These are phyloP conservation scores for Dipus sagitta DNA, from an alignment of 2,797 vertebrate genomes.

Conservation along the genomic window DNA sequence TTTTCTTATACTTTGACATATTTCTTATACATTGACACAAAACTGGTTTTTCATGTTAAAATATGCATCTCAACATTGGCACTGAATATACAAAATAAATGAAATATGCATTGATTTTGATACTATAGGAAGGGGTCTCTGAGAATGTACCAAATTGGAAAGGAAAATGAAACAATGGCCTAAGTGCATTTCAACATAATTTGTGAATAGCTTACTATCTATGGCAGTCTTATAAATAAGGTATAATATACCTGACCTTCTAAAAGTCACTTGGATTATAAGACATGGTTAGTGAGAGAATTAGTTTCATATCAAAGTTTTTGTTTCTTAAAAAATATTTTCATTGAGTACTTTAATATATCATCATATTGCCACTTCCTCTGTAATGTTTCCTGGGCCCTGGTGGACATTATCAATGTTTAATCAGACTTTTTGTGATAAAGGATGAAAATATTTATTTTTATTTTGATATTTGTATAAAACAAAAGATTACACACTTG, in stretches of 20 bases:
- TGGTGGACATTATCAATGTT: too few species aligned
- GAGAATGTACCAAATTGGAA: background rate
- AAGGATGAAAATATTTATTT: too few species aligned
- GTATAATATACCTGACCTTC: background rate
- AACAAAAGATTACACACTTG: too few species aligned
- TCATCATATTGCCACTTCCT: too few species aligned
- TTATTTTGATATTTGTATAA: too few species aligned
- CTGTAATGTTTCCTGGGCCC: too few species aligned
- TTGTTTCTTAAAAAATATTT: background rate
- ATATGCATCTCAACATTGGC: background rate
- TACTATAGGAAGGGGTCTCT: background rate
- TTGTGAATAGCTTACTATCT: background rate
- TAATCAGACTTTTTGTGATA: too few species aligned
- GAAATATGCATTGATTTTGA: background rate
- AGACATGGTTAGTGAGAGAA: background rate
- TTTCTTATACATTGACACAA: constrained; percentile 9
- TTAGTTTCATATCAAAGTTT: constrained; percentile 19
- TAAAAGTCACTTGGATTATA: background rate
- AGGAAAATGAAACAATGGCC: background rate
- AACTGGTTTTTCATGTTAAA: constrained; percentile 20
- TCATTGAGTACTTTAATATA: too few species aligned
- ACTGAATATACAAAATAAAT: constrained; percentile 1
- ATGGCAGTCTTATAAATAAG: background rate
- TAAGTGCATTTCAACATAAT: background rate
- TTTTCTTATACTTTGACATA: constrained; percentile 7